Percentiles rank a stretch among this genome's conserved stretches.
These are phyloP conservation scores for Oxytorus armatus DNA, from an alignment of 2,888 invertebrate species.

Conservation along the genomic window DNA sequence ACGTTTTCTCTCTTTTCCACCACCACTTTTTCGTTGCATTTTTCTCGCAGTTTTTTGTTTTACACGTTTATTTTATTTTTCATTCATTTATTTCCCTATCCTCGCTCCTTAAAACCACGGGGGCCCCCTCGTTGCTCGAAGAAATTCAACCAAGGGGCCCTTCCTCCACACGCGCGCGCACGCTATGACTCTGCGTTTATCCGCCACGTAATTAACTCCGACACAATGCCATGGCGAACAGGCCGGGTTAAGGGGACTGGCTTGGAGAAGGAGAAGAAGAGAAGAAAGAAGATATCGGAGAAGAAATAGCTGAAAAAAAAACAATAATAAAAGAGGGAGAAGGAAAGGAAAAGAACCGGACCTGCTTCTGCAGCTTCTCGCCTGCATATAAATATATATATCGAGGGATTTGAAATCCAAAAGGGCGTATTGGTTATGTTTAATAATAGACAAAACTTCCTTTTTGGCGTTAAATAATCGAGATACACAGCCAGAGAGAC, in stretches of 20 bases:
- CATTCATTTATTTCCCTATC: constrained; percentile 49
- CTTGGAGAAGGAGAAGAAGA: constrained; percentile 54
- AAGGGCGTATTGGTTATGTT: constrained; percentile 1
- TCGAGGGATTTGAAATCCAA: not conserved
- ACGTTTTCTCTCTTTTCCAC: constrained; percentile 49
- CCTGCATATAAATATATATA: constrained; percentile 2
- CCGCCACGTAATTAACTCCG: constrained; percentile 83
- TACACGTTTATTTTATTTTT: constrained; percentile 49
- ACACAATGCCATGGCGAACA: constrained; percentile 79
- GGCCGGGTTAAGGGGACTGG: constrained; percentile 50
- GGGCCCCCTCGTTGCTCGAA: constrained; percentile 37
- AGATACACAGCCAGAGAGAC: constrained; percentile 5
- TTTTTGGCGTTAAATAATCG: no score
- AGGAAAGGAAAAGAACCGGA: constrained; percentile 61
- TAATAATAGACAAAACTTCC: not conserved
- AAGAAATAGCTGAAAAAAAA: constrained; percentile 61
- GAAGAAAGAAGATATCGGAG: constrained; percentile 40
- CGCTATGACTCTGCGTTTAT: constrained; percentile 83
- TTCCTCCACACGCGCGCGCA: constrained; percentile 69
- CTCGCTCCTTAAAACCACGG: constrained; percentile 42
- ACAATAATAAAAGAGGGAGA: constrained; percentile 54
- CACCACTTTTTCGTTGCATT: constrained; percentile 9
- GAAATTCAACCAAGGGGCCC: constrained; percentile 65
- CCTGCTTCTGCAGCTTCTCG: constrained; percentile 56
- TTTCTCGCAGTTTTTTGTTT: constrained; percentile 43